phyloP scores from a whole-genome alignment of 1,140 invertebrate genomes.

The Centruroides vittatus region DNA sequence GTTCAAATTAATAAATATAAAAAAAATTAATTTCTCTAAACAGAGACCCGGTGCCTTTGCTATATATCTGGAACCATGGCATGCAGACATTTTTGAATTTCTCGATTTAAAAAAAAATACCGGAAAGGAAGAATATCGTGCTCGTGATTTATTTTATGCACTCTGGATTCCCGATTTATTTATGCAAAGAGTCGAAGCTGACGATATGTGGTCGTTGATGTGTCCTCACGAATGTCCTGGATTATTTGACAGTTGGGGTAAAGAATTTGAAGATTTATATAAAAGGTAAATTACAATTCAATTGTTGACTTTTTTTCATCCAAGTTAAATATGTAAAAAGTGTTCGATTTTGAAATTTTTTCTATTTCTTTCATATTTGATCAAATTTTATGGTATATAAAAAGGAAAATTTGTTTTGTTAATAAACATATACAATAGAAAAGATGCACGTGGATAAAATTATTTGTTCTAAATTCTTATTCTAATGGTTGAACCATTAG shows the following conservation, averaged over 20 bases:
- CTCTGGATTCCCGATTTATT: conserved; percentile 98
- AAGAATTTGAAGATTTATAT: conserved; percentile 87
- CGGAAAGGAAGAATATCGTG: conserved; percentile 81
- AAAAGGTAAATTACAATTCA: conserved; percentile 36
- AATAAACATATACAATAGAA: too few species aligned
- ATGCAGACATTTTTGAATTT: conserved; percentile 93
- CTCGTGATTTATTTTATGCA: conserved; percentile 93
- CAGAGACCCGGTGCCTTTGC: conserved; percentile 95
- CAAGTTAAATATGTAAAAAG: neutral
- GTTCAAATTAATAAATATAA: too few species aligned
- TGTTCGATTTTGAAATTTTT: too few species aligned
- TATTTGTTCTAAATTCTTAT: too few species aligned
- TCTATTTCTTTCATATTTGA: too few species aligned
- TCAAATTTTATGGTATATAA: too few species aligned
- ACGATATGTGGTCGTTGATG: conserved; percentile 89
- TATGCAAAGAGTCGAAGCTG: conserved; percentile 84
- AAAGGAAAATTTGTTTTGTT: too few species aligned
- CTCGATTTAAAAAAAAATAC: conserved; percentile 88
- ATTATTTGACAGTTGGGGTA: conserved; percentile 79
- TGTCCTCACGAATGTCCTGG: conserved; percentile 89
- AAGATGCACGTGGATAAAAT: too few species aligned
- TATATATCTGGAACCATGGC: conserved; percentile 98
- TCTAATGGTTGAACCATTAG: too few species aligned
- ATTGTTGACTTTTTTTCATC: neutral
- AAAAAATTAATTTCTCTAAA: too few species aligned